These are phyloP conservation scores for Coptodon rendalli DNA, from an alignment of 2,113 vertebrate species.

Conservation along the genomic window DNA sequence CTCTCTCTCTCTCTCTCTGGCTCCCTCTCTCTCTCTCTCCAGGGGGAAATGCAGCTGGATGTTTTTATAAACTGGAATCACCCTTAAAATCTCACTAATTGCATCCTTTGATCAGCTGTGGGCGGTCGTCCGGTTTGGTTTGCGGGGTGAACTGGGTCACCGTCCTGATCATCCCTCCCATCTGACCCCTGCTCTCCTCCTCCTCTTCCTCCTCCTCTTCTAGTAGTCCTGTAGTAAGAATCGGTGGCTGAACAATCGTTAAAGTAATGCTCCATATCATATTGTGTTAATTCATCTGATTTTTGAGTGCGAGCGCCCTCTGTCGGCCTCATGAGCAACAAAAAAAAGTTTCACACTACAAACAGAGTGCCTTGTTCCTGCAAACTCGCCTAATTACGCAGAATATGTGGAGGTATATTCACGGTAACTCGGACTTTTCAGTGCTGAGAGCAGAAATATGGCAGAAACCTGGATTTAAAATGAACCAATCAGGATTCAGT, in stretches of 20 bases:
- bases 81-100: neutral
- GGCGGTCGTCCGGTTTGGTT: neutral
- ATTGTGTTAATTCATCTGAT: neutral
- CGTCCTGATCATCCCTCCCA: conserved; percentile 3
- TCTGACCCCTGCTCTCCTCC: neutral
- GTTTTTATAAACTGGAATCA: neutral
- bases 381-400: neutral
- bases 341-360: neutral
- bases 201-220: neutral
- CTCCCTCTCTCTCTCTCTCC: neutral
- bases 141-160: conserved; percentile 36
- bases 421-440: neutral
- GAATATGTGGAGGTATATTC: neutral
- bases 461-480: neutral
- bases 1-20: rapidly evolving
- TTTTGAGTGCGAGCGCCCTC: neutral
- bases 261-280: neutral
- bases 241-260: neutral
- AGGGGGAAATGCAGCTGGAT: neutral
- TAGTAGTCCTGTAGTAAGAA: neutral
- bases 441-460: neutral
- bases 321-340: neutral
- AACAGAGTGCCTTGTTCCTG: neutral
- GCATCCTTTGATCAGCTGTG: neutral
- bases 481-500: neutral